phyloP scores from a whole-genome alignment of 2,797 vertebrate species.

The Enteromius paludinosus region DNA sequence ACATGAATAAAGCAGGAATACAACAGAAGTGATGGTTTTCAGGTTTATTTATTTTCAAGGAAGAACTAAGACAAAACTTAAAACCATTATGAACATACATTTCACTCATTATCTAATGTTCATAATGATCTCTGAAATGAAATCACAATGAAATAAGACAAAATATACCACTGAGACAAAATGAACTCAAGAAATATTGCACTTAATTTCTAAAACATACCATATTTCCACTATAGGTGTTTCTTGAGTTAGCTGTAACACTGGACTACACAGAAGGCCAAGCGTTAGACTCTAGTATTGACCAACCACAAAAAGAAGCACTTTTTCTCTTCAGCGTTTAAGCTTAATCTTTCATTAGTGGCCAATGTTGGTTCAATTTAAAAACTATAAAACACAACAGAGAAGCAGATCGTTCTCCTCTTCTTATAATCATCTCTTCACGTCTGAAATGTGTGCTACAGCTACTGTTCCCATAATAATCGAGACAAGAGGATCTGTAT shows the following conservation, averaged over 20 bases:
- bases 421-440: constrained; percentile 76
- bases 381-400: constrained; percentile 58
- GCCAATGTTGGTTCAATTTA: constrained; percentile 59
- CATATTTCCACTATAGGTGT: constrained; percentile 70
- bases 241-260: constrained; percentile 86
- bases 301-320: constrained; percentile 78
- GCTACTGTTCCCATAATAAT: constrained; percentile 84
- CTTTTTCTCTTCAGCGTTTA: constrained; percentile 44
- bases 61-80: constrained; percentile 88
- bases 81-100: constrained; percentile 90
- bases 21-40: constrained; percentile 43
- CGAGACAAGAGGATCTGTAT: constrained; percentile 71
- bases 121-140: constrained; percentile 87
- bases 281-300: constrained; percentile 80
- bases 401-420: constrained; percentile 67
- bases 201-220: constrained; percentile 91
- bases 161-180: constrained; percentile 85
- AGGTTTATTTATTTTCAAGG: constrained; percentile 91
- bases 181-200: constrained; percentile 97
- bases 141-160: constrained; percentile 71
- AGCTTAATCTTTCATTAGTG: constrained; percentile 70
- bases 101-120: constrained; percentile 91
- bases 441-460: constrained; percentile 74
- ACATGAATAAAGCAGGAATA: constrained; percentile 23
- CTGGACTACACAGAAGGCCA: constrained; percentile 81